These are phyloP conservation scores for Andrena haemorrhoa DNA, from an alignment of 2,888 invertebrate species.

Conservation along the genomic window DNA sequence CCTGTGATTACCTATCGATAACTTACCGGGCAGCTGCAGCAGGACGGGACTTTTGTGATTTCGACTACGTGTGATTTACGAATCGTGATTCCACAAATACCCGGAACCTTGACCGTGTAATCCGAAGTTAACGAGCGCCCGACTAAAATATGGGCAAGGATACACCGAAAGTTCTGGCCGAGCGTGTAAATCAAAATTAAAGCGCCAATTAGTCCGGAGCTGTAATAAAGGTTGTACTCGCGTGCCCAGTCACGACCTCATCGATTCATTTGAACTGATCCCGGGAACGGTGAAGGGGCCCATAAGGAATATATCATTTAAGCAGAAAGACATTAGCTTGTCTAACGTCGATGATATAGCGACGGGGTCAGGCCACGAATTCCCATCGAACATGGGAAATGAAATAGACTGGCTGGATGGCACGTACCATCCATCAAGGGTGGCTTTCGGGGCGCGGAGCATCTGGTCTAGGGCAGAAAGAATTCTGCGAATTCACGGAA, in stretches of 20 bases:
- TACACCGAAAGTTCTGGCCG: background rate
- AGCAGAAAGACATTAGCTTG: constrained; percentile 44
- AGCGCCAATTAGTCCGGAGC: constrained; percentile 17
- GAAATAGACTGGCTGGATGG: constrained; percentile 19
- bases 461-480: constrained; percentile 18
- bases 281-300: background rate
- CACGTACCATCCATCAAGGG: constrained; percentile 36
- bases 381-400: constrained; percentile 45
- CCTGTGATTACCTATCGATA: background rate
- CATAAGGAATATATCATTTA: constrained; percentile 37
- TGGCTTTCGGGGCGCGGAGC: constrained; percentile 21
- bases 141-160: background rate
- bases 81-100: too few relatives aligned
- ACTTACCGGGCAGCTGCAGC: background rate
- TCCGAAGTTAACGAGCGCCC: too few relatives aligned
- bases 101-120: too few relatives aligned
- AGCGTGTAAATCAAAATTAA: constrained; percentile 28
- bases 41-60: background rate
- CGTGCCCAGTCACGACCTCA: background rate
- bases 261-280: constrained; percentile 16
- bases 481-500: constrained; percentile 47
- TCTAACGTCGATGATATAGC: constrained; percentile 36
- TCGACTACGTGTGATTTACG: background rate
- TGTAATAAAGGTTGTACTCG: background rate
- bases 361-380: constrained; percentile 14